These are phyloP conservation scores for Entomyzon cyanotis DNA, from an alignment of 2,113 vertebrate genomes.

Conservation along the genomic window DNA sequence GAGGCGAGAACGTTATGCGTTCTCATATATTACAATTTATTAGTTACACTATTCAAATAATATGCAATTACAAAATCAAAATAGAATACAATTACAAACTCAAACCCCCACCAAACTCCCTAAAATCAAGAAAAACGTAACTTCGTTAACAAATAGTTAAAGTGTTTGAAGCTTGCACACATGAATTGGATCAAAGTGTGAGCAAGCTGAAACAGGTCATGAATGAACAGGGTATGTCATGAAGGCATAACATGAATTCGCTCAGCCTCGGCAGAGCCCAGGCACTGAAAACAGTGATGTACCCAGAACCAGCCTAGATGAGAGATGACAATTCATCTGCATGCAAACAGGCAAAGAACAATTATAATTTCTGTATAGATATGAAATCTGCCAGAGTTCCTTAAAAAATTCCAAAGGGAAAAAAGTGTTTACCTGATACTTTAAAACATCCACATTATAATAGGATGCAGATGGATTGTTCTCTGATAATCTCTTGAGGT, in stretches of 20 bases:
- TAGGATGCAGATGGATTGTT: slow-evolving; percentile 93
- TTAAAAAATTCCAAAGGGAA: background rate
- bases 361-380: background rate
- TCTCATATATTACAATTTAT: background rate
- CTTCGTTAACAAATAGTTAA: background rate
- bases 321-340: background rate
- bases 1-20: fast-evolving
- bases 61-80: background rate
- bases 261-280: background rate
- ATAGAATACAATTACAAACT: background rate
- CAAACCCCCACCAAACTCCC: background rate
- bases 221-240: background rate
- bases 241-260: background rate
- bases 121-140: background rate
- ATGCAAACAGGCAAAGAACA: background rate
- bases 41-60: background rate
- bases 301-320: background rate
- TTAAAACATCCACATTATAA: slow-evolving; percentile 93
- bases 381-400: background rate
- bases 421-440: slow-evolving; percentile 87
- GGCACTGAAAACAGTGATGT: background rate
- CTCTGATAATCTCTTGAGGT: slow-evolving; percentile 93
- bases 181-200: background rate
- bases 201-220: background rate
- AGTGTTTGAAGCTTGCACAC: background rate